Evolutionary conservation across 2,888 invertebrate genomes (phyloP).

Genomic region (Dicyrtomina minuta): DNA sequence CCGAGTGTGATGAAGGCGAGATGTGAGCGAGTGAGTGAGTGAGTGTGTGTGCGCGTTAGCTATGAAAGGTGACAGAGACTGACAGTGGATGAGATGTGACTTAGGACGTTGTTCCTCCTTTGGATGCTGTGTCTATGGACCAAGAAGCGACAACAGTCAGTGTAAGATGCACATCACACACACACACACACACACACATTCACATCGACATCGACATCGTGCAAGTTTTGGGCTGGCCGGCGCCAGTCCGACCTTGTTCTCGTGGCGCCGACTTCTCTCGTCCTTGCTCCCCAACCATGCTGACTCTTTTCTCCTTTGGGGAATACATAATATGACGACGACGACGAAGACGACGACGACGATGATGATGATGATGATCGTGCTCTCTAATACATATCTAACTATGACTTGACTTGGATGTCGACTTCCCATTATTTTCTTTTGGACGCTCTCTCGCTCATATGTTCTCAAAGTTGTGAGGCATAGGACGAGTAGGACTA

Average conservation of each 20-base stretch:
- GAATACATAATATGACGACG: constrained; percentile 7
- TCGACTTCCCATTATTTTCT: neutral
- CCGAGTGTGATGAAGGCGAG: no score
- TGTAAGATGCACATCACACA: constrained; percentile 10
- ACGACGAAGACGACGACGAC: neutral
- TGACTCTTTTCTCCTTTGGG: neutral
- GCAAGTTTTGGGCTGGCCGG: constrained; percentile 32
- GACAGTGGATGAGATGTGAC: constrained; percentile 13
- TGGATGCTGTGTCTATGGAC: constrained; percentile 8
- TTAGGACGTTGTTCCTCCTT: neutral
- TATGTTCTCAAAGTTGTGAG: no score
- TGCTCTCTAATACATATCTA: neutral
- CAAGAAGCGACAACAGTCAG: constrained; percentile 4
- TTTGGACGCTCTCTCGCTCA: no score
- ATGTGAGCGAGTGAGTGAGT: neutral
- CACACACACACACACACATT: no score
- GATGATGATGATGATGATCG: neutral
- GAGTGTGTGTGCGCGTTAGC: neutral
- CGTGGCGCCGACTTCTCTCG: constrained; percentile 37
- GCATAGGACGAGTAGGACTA: no score
- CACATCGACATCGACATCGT: constrained; percentile 20
- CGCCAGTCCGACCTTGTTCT: constrained; percentile 36
- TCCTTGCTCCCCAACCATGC: constrained; percentile 25
- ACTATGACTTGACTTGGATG: neutral
- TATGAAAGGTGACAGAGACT: constrained; percentile 3